Evolutionary conservation across 2,113 vertebrate genomes (phyloP).

Genomic region (Oncorhynchus tshawytscha): DNA sequence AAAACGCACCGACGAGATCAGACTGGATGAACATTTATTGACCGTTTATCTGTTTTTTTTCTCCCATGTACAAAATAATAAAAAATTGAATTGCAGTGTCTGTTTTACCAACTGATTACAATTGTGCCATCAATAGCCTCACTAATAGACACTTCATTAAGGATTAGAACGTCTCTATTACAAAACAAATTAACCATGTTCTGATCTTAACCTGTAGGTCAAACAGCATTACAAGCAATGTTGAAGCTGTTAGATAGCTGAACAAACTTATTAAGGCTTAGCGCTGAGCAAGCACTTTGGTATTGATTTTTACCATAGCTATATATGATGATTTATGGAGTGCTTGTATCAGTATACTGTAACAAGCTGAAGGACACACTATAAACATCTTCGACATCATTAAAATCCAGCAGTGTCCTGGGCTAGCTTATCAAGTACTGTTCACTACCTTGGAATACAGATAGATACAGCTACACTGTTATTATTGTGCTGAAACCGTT

Average conservation of each 20-base stretch:
- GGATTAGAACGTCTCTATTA: constrained; percentile 98
- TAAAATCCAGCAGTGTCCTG: constrained; percentile 99
- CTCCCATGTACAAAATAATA: constrained; percentile 94
- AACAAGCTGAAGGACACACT: constrained; percentile 99
- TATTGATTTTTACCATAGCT: constrained; percentile 99
- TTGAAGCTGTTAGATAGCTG: constrained; percentile 93
- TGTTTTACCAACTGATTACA: constrained; percentile 97
- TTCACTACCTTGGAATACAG: constrained; percentile 83
- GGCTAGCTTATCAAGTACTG: constrained; percentile 96
- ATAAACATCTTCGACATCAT: constrained; percentile 99
- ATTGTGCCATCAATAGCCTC: constrained; percentile 94
- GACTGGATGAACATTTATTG: constrained; percentile 99
- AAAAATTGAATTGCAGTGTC: constrained; percentile 90
- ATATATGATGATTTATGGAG: constrained; percentile 99
- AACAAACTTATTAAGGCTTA: constrained; percentile 97
- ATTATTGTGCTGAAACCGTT: background rate
- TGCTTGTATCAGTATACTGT: constrained; percentile 92
- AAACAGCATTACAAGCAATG: constrained; percentile 90
- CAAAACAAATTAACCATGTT: constrained; percentile 98
- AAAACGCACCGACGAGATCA: constrained; percentile 91
- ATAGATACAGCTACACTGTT: constrained; percentile 25
- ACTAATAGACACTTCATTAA: constrained; percentile 98
- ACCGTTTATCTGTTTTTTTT: constrained; percentile 74
- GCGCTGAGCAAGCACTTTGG: constrained; percentile 98
- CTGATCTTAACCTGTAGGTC: constrained; percentile 93